phyloP scores from a whole-genome alignment of 1,140 invertebrate genomes.

The Bombus impatiens region DNA sequence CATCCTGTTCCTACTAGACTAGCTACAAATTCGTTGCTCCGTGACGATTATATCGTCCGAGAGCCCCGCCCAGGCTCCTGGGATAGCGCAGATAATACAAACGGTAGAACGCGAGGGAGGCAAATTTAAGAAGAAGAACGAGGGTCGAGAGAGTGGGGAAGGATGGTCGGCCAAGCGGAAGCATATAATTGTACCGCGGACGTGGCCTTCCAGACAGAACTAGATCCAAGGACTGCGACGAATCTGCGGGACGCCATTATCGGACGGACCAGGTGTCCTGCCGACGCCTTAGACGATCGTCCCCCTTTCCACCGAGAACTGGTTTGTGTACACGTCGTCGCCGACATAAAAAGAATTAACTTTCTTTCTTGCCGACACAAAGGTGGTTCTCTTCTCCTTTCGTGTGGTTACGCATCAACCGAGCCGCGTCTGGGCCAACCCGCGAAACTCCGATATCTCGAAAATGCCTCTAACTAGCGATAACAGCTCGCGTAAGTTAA shows the following conservation, averaged over 20 bases:
- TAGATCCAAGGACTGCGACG: conserved; percentile 36
- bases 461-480: neutral
- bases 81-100: too few species aligned
- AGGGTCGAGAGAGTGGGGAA: neutral
- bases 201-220: conserved; percentile 34
- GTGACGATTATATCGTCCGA: conserved; percentile 53
- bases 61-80: conserved; percentile 48
- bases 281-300: conserved; percentile 64
- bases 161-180: conserved; percentile 62
- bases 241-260: conserved; percentile 64
- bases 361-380: conserved; percentile 31
- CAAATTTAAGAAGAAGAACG: conserved; percentile 32
- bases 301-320: neutral
- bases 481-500: neutral
- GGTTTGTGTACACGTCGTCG: conserved; percentile 28
- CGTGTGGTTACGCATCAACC: conserved; percentile 10
- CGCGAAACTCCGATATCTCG: neutral
- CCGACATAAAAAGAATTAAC: conserved; percentile 52
- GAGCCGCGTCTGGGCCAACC: neutral
- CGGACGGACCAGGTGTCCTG: conserved; percentile 70
- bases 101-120: neutral
- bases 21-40: neutral
- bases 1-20: neutral
- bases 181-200: conserved; percentile 64
- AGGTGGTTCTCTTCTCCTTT: neutral